Evolutionary conservation across 2,113 vertebrate species (phyloP).

Genomic region (Madoqua kirkii): DNA sequence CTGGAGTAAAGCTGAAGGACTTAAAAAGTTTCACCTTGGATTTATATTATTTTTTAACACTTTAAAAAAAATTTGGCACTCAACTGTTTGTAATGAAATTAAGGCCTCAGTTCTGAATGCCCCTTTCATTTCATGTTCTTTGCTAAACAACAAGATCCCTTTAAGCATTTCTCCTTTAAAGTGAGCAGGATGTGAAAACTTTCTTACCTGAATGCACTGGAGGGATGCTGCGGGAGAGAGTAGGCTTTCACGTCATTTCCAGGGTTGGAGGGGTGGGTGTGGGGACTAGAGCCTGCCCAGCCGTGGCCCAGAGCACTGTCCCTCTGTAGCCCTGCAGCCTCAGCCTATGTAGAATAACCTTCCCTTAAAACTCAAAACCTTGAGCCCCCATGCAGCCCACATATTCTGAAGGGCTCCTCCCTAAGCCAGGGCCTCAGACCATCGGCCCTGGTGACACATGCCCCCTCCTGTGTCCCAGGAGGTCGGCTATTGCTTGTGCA

Average conservation of each 20-base stretch:
- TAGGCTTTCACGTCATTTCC: not conserved
- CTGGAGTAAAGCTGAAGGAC: not conserved
- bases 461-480: not conserved
- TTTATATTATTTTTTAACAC: not conserved
- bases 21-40: constrained; percentile 10
- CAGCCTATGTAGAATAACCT: not conserved
- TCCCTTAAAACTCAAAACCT: not conserved
- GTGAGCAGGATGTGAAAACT: not conserved
- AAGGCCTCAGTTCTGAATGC: not conserved
- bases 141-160: not conserved
- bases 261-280: not conserved
- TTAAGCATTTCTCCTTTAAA: not conserved
- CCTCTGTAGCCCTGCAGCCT: not conserved
- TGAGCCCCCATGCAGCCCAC: not conserved
- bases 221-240: not conserved
- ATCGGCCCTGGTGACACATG: not conserved
- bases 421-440: not conserved
- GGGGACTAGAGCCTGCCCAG: not conserved
- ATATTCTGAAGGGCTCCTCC: not conserved
- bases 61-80: not conserved
- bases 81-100: not conserved
- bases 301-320: not conserved
- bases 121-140: not conserved
- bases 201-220: not conserved
- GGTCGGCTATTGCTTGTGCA: not conserved